Conservation (phyloP, 2,888 invertebrate species). For the Tetragonisca angustula region DNA sequence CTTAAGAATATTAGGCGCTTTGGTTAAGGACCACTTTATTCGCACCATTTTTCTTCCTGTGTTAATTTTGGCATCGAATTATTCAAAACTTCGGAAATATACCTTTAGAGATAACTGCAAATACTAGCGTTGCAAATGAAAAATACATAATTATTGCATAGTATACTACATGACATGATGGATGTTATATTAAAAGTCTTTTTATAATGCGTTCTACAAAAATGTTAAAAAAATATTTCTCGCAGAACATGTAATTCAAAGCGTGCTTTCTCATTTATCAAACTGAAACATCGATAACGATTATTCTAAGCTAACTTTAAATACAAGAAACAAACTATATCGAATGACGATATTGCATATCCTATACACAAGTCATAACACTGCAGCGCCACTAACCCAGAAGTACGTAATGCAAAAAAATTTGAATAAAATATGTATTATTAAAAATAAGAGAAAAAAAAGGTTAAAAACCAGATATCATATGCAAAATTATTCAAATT, state of each 20-base stretch:
- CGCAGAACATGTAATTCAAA: not conserved
- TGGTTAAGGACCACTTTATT: constrained; percentile 75
- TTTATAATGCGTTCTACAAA: not conserved
- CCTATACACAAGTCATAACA: constrained; percentile 2
- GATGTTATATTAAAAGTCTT: not conserved
- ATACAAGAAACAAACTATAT: constrained; percentile 26
- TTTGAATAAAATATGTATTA: no score
- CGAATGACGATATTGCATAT: not conserved
- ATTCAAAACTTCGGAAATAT: constrained; percentile 1
- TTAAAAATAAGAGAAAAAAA: not conserved
- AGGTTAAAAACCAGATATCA: not conserved
- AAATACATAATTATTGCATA: not conserved
- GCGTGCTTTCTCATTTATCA: constrained; percentile 5
- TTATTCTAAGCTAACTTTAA: constrained; percentile 33
- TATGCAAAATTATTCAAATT: not conserved
- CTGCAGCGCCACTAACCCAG: constrained; percentile 1
- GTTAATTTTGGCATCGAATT: not conserved
- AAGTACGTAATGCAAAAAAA: not conserved
- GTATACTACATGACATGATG: constrained; percentile 16
- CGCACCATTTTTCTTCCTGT: constrained; percentile 72
- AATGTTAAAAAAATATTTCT: not conserved
- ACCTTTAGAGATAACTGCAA: not conserved
- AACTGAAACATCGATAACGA: not conserved
- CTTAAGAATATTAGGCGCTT: constrained; percentile 72
- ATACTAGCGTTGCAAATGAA: not conserved